Evolutionary conservation across 2,888 invertebrate genomes (phyloP), one percentile per base, ranked within the genome.

Genomic region (Cephalotes varians): DNA sequence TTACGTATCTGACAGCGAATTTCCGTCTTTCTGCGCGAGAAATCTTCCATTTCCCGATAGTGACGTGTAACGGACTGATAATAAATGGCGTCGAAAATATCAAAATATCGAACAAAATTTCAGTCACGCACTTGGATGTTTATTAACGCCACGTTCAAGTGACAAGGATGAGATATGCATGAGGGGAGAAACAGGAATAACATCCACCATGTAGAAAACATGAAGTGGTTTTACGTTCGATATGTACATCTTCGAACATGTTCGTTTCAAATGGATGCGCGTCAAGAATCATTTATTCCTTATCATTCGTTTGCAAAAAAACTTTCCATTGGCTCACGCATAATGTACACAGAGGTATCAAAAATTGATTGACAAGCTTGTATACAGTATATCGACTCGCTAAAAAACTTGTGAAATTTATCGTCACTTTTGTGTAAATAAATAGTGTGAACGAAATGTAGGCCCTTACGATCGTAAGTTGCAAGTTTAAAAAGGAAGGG

Each of bases 21-120:
- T 77, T 79, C 77, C 76, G 37, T 74, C 25, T 47, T 12, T 34
- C 56, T 31, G 58, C 37, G 25, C 37, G 47, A 58, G 37, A 72
- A 60, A 51, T 76, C 49, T 62, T 76, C 76, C 58, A 81, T 74
- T 73, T 79, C 56, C 77, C 18, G 69, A 21, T 31, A 21, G 54
- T 6, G 31, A 71, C 44, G 1, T 12, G 21, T 47, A 31, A 28
- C n/a, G 40, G 15, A 12, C 37, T 37, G 49, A 65, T 77, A 65
- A 51, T 25, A 44, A 18, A 49, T 12, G 21, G n/a, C 10, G 1
- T 47, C 60, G n/a, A 76, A 74, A 80, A 40, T 15, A 40, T 40
- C 12, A 40, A 40, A 40, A 21, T 49, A 44, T 28, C 51, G 15
- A 80, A 60, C 31, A 60, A 74, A 72, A 80, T 80, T 74, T 80